These are phyloP conservation scores for Miltochrista miniata DNA, from an alignment of 2,888 invertebrate species.

Conservation along the genomic window DNA sequence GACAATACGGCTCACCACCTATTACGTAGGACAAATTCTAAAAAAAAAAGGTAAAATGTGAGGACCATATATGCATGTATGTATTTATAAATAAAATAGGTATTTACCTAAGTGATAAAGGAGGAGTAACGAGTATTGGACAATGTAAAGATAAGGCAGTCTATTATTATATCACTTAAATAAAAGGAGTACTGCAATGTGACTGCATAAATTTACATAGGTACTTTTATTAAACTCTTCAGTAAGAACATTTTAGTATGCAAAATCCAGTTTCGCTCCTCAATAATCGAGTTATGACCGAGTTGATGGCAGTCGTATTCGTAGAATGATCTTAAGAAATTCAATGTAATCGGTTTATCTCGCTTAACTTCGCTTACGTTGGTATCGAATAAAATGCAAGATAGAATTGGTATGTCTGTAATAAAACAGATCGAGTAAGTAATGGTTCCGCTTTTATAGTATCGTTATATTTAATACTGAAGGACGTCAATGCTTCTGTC, in stretches of 20 bases:
- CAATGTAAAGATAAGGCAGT: background rate
- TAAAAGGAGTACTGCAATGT: constrained; percentile 4
- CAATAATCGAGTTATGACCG: constrained; percentile 30
- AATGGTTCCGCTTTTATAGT: background rate
- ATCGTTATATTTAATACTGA: background rate
- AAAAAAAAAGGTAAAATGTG: too few relatives aligned
- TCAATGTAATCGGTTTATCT: constrained; percentile 15
- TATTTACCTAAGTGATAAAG: too few relatives aligned
- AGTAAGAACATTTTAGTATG: constrained; percentile 17
- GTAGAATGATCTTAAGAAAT: constrained; percentile 16
- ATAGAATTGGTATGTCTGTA: background rate
- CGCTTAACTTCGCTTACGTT: constrained; percentile 11
- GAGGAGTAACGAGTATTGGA: too few relatives aligned
- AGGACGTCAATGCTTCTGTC: background rate
- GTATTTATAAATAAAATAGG: too few relatives aligned
- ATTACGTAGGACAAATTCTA: too few relatives aligned
- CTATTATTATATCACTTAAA: constrained; percentile 2
- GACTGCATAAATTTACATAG: constrained; percentile 8
- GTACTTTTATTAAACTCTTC: constrained; percentile 8
- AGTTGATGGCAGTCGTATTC: constrained; percentile 21
- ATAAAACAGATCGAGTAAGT: background rate
- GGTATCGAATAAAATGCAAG: background rate
- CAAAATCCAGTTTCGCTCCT: constrained; percentile 19
- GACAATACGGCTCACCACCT: too few relatives aligned
- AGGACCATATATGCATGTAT: too few relatives aligned